Base-by-base conservation (phyloP, 2,113 vertebrate species). In the Aplodontia rufa region DNA sequence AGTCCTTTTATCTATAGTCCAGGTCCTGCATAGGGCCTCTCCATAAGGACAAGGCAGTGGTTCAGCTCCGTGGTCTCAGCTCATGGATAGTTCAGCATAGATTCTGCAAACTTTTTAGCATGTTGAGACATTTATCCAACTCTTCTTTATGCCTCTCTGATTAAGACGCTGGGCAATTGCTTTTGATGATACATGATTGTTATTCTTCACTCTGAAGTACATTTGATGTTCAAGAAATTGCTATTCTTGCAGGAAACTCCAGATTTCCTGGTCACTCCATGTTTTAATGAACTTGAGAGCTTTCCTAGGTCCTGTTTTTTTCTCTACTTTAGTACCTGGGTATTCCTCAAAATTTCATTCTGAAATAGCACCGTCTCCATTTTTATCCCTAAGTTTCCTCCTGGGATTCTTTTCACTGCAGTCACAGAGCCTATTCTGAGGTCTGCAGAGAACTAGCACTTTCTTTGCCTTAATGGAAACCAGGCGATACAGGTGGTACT, bases 151-250 rank as follows among this genome's bases (percentile, higher is more conserved):
- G n/a, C 47, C 74, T 20, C 35, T 5, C 5, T 37, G 37, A 14
- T 1, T 30, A n/a, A 79, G 80, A 30, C 40, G 40, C 75, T 35
- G 24, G 6, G 30, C 37, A 1, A 58, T 35, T 22, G 3, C 24
- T 37, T 32, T 79, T 3, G 64, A 24, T 1, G 53, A 0, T 13
- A 42, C 1, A 0, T 62, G 32, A 7, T 16, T 32, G 37, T 12
- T 32, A 40, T 60, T 80, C 7, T 4, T 32, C 16, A 35, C 32
- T 16, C 0, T 5, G 11, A 30, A 30, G 37, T 69, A 1, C 0
- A 20, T 4, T 24, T 81, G 11, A 28, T 12, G 3, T 5, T 62
- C 40, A 3, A 85, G 8, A 9, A 35, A 68, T 82, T 90, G 53
- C 74, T 80, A 55, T 28, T 95, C 64, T n/a, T 74, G 3, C n/a